These are phyloP conservation scores for Tachypleus tridentatus DNA, from an alignment of 1,140 invertebrate species.

Conservation along the genomic window DNA sequence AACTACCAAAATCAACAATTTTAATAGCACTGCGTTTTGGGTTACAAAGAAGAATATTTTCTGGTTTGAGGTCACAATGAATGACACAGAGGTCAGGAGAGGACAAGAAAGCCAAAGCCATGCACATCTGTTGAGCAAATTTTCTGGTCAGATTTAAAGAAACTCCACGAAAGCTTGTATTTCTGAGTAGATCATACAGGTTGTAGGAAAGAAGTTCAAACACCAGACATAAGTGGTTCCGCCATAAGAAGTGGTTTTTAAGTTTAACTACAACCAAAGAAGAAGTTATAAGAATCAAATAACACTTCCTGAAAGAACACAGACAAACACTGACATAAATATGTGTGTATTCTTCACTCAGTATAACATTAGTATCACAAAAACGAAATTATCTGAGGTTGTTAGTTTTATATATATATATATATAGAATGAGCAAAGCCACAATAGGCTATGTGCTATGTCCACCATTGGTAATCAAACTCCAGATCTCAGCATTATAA, in stretches of 20 bases:
- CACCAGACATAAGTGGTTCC: conserved; percentile 98
- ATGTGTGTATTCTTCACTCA: too few relatives aligned
- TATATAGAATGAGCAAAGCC: too few relatives aligned
- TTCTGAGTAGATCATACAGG: conserved; percentile 94
- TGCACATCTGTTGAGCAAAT: conserved; percentile 97
- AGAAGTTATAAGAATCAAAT: too few relatives aligned
- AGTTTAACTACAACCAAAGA: conserved; percentile 65
- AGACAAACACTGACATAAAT: too few relatives aligned
- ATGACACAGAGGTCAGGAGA: conserved; percentile 99
- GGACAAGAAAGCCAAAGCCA: conserved; percentile 94
- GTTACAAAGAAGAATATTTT: conserved; percentile 99
- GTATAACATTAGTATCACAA: too few relatives aligned
- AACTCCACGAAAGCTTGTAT: conserved; percentile 98
- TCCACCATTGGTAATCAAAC: too few relatives aligned
- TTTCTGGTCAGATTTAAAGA: conserved; percentile 98
- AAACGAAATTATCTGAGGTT: too few relatives aligned
- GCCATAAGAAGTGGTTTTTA: conserved; percentile 98
- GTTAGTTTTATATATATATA: too few relatives aligned
- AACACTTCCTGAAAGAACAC: too few relatives aligned
- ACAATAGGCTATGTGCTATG: too few relatives aligned
- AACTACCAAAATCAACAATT: conserved; percentile 98
- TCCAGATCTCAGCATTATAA: too few relatives aligned
- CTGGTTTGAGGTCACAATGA: conserved; percentile 99
- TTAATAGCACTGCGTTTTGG: conserved; percentile 98
- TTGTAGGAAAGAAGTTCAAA: conserved; percentile 99